A percentile compares a stretch with the other conserved stretches of the same genome.
Conservation (phyloP, 2,888 invertebrate genomes). For the Fissipunctia ypsillon region DNA sequence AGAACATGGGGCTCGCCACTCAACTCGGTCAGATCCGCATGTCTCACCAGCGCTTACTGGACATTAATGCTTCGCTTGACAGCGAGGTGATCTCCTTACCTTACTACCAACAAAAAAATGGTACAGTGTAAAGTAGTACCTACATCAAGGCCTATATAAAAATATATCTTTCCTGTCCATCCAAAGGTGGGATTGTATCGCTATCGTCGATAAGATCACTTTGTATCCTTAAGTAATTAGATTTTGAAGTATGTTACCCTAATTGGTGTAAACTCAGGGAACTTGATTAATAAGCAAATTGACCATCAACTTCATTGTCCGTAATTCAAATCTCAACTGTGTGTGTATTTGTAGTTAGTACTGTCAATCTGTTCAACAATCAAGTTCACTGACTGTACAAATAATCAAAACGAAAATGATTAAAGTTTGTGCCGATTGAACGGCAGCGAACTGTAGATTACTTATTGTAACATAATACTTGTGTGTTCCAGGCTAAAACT, state of each 20-base stretch:
- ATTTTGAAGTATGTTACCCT: background rate
- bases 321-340: background rate
- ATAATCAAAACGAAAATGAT: background rate
- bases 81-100: slow-evolving; percentile 81
- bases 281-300: background rate
- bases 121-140: background rate
- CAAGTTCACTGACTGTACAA: background rate
- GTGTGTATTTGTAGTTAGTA: background rate
- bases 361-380: background rate
- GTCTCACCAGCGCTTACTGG: slow-evolving; percentile 74
- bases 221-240: background rate
- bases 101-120: background rate
- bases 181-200: background rate
- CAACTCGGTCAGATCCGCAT: slow-evolving; percentile 79
- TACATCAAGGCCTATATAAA: background rate
- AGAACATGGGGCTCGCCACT: slow-evolving; percentile 80
- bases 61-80: slow-evolving; percentile 77
- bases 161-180: background rate
- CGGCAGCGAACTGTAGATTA: background rate
- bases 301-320: background rate
- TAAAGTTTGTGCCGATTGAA: background rate
- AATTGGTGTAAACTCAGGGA: background rate
- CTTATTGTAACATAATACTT: background rate
- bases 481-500: slow-evolving; percentile 79
- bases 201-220: too few relatives aligned